A percentile compares a stretch with the other conserved stretches of the same genome.
Conservation (phyloP, 2,113 vertebrate species). For the Apeltes quadracus region DNA sequence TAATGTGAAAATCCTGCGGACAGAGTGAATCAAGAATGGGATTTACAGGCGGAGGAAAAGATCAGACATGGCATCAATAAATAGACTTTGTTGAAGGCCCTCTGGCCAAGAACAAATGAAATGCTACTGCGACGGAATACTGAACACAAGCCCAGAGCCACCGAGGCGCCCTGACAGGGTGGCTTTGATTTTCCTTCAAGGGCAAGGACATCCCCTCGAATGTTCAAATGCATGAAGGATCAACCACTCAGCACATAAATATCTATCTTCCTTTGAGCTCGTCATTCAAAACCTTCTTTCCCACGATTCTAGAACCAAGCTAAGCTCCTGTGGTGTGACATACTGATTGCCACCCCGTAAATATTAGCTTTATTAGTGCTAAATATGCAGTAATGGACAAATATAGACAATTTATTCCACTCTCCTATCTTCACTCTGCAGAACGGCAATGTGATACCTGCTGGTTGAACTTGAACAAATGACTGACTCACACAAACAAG, state of each 20-base stretch:
- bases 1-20: slow-evolving; percentile 30
- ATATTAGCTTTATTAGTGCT: not conserved
- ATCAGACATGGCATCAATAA: slow-evolving; percentile 36
- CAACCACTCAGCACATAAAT: slow-evolving; percentile 19
- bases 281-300: not conserved
- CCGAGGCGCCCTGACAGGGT: slow-evolving; percentile 8
- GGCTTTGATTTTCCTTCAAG: slow-evolving; percentile 11
- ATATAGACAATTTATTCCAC: slow-evolving; percentile 11
- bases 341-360: slow-evolving; percentile 12
- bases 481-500: slow-evolving; percentile 19
- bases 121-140: slow-evolving; percentile 14
- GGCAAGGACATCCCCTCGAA: slow-evolving; percentile 4
- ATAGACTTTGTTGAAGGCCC: slow-evolving; percentile 33
- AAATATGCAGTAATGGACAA: slow-evolving; percentile 11
- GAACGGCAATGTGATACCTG: slow-evolving; percentile 15
- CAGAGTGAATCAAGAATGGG: slow-evolving; percentile 10
- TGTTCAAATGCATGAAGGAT: slow-evolving; percentile 13
- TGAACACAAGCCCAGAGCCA: slow-evolving; percentile 30
- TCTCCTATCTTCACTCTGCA: slow-evolving; percentile 13
- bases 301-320: not conserved
- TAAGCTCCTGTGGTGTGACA: not conserved
- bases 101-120: slow-evolving; percentile 32
- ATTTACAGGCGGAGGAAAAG: slow-evolving; percentile 8
- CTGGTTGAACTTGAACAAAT: slow-evolving; percentile 34
- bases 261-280: not conserved